phyloP scores from a whole-genome alignment of 2,888 invertebrate genomes.

The Heliconius erato region DNA sequence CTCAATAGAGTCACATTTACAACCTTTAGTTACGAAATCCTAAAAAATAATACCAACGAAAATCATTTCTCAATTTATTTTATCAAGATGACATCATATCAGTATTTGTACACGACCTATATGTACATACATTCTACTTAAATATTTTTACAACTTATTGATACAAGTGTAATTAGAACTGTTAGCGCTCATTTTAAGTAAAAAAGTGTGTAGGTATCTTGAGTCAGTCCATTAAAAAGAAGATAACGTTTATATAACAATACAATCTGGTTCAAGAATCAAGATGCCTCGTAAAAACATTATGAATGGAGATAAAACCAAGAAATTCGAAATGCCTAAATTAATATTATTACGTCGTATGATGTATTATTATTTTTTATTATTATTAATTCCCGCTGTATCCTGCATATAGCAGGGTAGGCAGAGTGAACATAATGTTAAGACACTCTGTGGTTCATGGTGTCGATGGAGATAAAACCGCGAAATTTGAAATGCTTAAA shows the following conservation, averaged over 20 bases:
- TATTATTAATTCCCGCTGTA: too few relatives aligned
- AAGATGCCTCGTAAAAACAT: constrained; percentile 29
- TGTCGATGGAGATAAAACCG: background rate
- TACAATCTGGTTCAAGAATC: constrained; percentile 18
- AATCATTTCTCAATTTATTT: background rate
- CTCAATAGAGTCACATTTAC: too few relatives aligned
- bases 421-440: too few relatives aligned
- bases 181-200: background rate
- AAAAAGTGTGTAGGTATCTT: constrained; percentile 14
- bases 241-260: constrained; percentile 19
- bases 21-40: background rate
- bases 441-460: too few relatives aligned
- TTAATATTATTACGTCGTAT: background rate
- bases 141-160: constrained; percentile 18
- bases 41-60: background rate
- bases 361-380: background rate
- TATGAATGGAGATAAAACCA: constrained; percentile 15
- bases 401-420: too few relatives aligned
- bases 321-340: background rate
- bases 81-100: background rate
- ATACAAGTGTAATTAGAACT: background rate
- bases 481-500: background rate
- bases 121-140: background rate
- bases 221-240: constrained; percentile 19
- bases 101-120: background rate